These are phyloP conservation scores for Electrophaes corylata DNA, from an alignment of 2,888 invertebrate genomes.

Conservation along the genomic window DNA sequence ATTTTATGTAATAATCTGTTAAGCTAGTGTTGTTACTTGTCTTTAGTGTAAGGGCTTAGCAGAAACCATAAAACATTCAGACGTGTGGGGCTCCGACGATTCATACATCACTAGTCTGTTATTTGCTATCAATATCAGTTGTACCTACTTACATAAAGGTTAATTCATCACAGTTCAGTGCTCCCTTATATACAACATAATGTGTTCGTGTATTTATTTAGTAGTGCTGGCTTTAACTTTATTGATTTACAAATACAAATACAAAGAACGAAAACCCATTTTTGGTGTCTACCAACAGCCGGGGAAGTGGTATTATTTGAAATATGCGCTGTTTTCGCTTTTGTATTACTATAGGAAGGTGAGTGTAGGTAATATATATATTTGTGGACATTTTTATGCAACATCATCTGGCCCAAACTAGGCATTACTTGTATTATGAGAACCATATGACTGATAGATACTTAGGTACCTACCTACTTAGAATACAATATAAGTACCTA, in stretches of 20 bases:
- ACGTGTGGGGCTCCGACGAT: too few species aligned
- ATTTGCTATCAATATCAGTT: slow-evolving; percentile 6
- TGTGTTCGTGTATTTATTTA: slow-evolving; percentile 41
- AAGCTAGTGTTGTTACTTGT: too few species aligned
- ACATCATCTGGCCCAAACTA: too few species aligned
- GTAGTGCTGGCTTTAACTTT: slow-evolving; percentile 48
- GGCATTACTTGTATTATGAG: too few species aligned
- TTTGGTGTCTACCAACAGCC: slow-evolving; percentile 85
- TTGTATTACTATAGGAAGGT: slow-evolving; percentile 84
- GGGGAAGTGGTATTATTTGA: slow-evolving; percentile 86
- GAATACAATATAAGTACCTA: too few species aligned
- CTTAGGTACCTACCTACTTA: too few species aligned
- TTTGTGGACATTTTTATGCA: too few species aligned
- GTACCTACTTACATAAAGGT: neutral
- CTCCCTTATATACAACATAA: slow-evolving; percentile 33
- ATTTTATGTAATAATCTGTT: too few species aligned
- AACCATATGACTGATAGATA: too few species aligned
- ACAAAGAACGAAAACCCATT: slow-evolving; percentile 76
- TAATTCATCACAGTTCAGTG: slow-evolving; percentile 23
- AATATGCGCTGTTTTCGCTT: slow-evolving; percentile 82
- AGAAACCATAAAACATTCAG: neutral
- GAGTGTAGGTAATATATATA: too few species aligned
- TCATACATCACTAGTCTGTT: slow-evolving; percentile 23
- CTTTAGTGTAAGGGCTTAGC: too few species aligned
- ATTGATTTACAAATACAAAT: slow-evolving; percentile 52